These are phyloP conservation scores for Rhinella marina DNA, from an alignment of 2,797 vertebrate genomes.

Conservation along the genomic window DNA sequence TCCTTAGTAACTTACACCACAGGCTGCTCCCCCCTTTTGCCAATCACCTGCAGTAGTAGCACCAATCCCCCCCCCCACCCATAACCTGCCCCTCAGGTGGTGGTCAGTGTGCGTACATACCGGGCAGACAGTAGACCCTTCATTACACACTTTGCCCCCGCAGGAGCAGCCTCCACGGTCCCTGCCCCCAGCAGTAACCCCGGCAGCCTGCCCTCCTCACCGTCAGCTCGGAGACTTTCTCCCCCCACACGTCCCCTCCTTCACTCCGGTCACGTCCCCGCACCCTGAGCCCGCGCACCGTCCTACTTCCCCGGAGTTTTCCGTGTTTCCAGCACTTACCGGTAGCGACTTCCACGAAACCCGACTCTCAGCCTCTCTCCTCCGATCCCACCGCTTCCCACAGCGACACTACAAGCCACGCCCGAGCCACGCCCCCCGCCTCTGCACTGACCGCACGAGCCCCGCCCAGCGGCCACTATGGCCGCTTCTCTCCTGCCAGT, in stretches of 20 bases:
- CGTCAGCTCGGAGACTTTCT: neutral
- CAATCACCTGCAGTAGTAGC: no score
- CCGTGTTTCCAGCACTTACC: constrained; percentile 45
- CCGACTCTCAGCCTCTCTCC: neutral
- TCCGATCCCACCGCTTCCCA: constrained; percentile 18
- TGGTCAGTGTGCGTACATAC: no score
- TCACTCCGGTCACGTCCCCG: neutral
- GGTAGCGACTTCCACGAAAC: neutral
- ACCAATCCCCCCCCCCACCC: no score
- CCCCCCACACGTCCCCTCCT: no score
- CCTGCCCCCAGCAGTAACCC: constrained; percentile 13
- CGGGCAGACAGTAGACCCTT: no score
- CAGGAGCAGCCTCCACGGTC: neutral
- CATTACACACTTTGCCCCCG: neutral
- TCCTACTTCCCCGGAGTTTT: constrained; percentile 17
- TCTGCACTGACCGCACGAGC: constrained; percentile 22
- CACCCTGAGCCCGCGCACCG: neutral
- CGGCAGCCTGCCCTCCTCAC: neutral
- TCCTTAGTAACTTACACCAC: no score
- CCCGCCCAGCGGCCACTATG: neutral
- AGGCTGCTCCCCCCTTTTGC: no score
- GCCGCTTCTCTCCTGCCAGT: constrained; percentile 9
- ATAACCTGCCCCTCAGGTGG: no score
- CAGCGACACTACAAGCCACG: constrained; percentile 31
- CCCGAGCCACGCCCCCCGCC: constrained; percentile 51